Evolutionary conservation across 2,888 invertebrate genomes (phyloP), one percentile per base, ranked within the genome.

Genomic region (Cephus rjabovi): DNA sequence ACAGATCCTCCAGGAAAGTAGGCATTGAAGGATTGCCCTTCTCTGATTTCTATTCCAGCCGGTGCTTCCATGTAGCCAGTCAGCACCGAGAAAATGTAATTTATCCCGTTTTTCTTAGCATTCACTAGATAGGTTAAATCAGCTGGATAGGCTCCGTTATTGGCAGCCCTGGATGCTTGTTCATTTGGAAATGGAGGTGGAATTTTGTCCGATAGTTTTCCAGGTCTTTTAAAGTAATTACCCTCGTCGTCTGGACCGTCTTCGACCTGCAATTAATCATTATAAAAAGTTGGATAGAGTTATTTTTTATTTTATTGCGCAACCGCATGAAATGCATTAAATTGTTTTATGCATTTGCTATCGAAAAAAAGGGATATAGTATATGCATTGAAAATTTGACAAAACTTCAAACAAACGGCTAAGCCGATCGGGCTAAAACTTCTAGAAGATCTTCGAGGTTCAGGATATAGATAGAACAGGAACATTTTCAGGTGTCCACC

Each of bases 1-100:
- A 99, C 97, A 87, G 98, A 97, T 69, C 98, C 98, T n/a, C 99
- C 99, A 0, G 96, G 94, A 94, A 99, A 99, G 93, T 99, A 99
- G 0, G 98, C 97, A 92, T 99, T 99, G 92, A 96, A 99, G 92
- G 97, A 95, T 92, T 98, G 97, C 6, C 98, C 98, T 77, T 99
- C 98, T 77, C 95, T 94, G 12, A 99, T 90, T 76, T 92, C 89
- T 0, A 98, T 90, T 75, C 99, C 99, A 73, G 98, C 98, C 2
- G 99, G 99, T 4, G 98, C 92, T 30, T 99, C 98, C 90, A 94
- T 94, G 92, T 98, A 99, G 35, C 99, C 98, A 56, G 98, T 99
- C 82, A 99, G 93, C 82, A 99, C 93, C 0, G 98, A 94, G 92
- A 99, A 99, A 80, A 99, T 93, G 91, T 99, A 99, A 93, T 99